Percentiles rank a stretch among this genome's conserved stretches.
Conservation (phyloP, 2,888 invertebrate species). For the Vesta saturnalis region DNA sequence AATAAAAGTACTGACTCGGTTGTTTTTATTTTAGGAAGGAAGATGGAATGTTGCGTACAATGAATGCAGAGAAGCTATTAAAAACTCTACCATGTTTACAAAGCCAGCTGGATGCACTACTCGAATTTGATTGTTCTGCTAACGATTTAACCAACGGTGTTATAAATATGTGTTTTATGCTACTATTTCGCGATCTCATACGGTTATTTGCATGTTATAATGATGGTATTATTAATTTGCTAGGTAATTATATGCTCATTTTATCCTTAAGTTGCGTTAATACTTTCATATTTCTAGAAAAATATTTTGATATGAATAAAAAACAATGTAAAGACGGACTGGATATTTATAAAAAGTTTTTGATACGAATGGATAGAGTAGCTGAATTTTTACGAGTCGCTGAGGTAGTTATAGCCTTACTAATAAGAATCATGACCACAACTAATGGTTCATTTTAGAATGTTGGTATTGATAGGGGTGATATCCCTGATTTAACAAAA, state of each 20-base stretch:
- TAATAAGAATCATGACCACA: not conserved
- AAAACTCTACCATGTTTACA: constrained; percentile 97
- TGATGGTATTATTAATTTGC: constrained; percentile 97
- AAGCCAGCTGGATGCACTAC: constrained; percentile 91
- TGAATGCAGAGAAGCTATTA: constrained; percentile 96
- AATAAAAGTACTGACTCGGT: not conserved
- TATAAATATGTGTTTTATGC: constrained; percentile 85
- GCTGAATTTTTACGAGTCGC: constrained; percentile 95
- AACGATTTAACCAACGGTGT: constrained; percentile 96
- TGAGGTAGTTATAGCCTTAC: constrained; percentile 65
- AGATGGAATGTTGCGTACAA: constrained; percentile 95
- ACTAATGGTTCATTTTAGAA: constrained; percentile 64
- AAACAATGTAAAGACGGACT: constrained; percentile 98
- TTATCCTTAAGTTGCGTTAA: not conserved
- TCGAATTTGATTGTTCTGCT: constrained; percentile 97
- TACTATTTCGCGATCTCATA: constrained; percentile 85
- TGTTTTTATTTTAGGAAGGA: constrained; percentile 80
- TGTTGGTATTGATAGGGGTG: constrained; percentile 98
- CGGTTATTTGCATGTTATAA: constrained; percentile 99
- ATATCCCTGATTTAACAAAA: constrained; percentile 97
- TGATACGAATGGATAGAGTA: constrained; percentile 98
- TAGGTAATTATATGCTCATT: constrained; percentile 67
- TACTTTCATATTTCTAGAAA: constrained; percentile 71
- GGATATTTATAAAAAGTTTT: constrained; percentile 98
- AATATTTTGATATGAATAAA: constrained; percentile 99